Conservation (phyloP, 2,888 invertebrate species). For the Callinectes sapidus region DNA sequence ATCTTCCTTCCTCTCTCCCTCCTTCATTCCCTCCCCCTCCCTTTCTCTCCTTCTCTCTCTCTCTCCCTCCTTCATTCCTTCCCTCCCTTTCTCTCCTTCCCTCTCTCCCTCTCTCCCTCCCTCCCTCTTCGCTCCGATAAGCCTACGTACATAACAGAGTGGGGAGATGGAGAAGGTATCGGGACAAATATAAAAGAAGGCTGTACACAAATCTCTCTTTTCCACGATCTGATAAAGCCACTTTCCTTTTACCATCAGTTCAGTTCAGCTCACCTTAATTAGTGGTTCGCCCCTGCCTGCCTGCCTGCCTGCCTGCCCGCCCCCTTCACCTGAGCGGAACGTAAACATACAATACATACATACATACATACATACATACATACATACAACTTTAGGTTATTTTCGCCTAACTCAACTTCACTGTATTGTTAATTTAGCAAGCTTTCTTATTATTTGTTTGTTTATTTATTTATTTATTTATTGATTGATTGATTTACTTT, state of each 20-base stretch:
- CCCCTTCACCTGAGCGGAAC: neutral
- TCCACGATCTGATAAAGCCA: neutral
- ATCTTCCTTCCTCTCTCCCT: too few species aligned
- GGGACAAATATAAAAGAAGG: neutral
- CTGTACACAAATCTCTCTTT: neutral
- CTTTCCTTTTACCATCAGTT: constrained; percentile 1
- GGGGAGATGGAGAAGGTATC: too few species aligned
- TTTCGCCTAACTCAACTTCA: neutral
- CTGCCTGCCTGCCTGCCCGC: too few species aligned
- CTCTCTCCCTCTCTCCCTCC: neutral
- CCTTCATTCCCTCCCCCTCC: too few species aligned
- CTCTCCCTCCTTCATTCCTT: neutral
- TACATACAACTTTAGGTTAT: neutral
- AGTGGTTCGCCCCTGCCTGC: neutral
- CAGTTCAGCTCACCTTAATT: neutral
- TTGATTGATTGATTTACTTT: too few species aligned
- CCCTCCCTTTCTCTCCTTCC: neutral
- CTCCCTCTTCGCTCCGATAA: neutral
- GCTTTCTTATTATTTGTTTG: too few species aligned
- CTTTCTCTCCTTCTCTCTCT: neutral
- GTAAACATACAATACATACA: neutral
- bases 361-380: too few species aligned
- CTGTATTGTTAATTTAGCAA: neutral
- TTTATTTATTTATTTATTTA: too few species aligned
- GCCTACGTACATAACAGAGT: neutral